These are phyloP conservation scores for Stenichneumon culpator DNA, from an alignment of 2,888 invertebrate genomes.

Conservation along the genomic window DNA sequence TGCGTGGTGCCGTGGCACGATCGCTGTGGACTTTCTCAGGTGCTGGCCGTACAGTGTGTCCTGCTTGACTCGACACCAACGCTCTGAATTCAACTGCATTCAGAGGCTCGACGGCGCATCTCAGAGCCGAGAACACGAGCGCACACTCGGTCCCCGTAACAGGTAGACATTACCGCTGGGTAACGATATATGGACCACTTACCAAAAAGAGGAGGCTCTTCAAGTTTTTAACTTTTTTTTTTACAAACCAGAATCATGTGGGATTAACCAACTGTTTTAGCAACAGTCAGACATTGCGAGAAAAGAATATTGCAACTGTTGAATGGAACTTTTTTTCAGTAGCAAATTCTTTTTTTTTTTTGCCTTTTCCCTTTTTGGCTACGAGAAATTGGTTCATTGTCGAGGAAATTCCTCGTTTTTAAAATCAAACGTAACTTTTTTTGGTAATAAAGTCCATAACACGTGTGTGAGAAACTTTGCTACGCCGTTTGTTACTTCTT, in stretches of 20 bases:
- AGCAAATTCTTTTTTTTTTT: no score
- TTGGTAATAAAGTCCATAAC: no score
- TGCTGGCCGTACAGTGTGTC: conserved; percentile 47
- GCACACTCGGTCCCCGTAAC: conserved; percentile 57
- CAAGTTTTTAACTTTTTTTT: conserved; percentile 10
- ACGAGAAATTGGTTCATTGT: no score
- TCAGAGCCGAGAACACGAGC: conserved; percentile 42
- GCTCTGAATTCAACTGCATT: conserved; percentile 60
- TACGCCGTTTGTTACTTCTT: neutral
- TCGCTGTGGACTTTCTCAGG: conserved; percentile 60
- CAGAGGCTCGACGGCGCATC: conserved; percentile 50
- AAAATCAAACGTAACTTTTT: no score
- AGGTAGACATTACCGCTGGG: conserved; percentile 63
- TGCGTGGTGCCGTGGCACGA: conserved; percentile 69
- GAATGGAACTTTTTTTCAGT: no score
- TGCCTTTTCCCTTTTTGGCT: no score
- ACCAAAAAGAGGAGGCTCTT: conserved; percentile 16
- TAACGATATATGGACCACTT: conserved; percentile 60
- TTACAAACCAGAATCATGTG: neutral
- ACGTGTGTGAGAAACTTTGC: neutral
- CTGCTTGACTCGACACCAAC: conserved; percentile 53
- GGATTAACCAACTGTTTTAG: neutral
- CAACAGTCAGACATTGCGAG: neutral
- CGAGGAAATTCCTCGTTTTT: no score
- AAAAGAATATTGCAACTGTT: neutral